Conservation (phyloP, 2,113 vertebrate genomes). For the Scolopax mira region DNA sequence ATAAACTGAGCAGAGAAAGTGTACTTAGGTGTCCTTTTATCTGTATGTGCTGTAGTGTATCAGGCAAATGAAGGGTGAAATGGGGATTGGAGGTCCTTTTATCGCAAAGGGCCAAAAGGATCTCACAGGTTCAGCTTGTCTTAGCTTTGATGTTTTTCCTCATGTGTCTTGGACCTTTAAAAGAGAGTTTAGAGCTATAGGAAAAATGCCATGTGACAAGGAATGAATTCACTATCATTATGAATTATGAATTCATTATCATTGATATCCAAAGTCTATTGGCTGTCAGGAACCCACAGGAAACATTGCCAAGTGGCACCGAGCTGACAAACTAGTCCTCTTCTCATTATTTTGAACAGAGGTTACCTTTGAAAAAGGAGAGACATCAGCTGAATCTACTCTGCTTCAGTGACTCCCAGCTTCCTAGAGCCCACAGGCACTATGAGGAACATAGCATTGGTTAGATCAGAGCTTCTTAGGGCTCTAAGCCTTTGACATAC, state of each 20-base stretch:
- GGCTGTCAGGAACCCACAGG: background rate
- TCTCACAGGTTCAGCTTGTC: background rate
- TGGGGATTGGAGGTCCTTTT: background rate
- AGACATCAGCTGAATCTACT: background rate
- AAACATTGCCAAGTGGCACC: background rate
- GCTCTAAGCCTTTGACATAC: background rate
- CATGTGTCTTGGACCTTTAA: background rate
- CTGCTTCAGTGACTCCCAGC: background rate
- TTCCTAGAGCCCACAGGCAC: background rate
- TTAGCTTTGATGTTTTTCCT: background rate
- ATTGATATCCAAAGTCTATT: background rate
- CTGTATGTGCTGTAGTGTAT: background rate
- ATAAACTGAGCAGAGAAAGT: background rate
- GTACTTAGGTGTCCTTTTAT: background rate
- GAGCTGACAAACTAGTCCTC: accelerated
- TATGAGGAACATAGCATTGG: background rate
- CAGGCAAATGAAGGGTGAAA: background rate
- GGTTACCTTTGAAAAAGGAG: background rate
- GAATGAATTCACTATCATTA: background rate
- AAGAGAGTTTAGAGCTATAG: background rate
- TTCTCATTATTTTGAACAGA: background rate
- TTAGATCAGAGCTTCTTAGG: background rate
- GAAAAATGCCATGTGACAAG: background rate
- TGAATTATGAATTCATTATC: too few species aligned
- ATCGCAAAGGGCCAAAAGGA: background rate